A percentile compares a stretch with the other conserved stretches of the same genome.
These are phyloP conservation scores for Zaprionus capensis DNA, from an alignment of 1,140 invertebrate genomes.

Conservation along the genomic window DNA sequence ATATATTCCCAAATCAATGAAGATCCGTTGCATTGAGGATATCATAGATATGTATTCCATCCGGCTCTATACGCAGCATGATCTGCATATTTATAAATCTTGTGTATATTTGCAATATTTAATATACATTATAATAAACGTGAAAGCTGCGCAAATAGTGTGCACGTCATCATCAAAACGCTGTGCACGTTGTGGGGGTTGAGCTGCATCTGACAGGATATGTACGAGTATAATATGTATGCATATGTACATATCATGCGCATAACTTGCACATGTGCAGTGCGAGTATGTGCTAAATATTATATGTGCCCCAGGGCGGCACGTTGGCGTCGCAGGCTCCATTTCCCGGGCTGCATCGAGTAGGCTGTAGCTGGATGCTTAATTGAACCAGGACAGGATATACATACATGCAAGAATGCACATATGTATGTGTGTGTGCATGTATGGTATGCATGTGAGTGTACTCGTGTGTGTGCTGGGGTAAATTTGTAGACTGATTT, in stretches of 20 bases:
- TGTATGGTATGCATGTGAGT: not conserved
- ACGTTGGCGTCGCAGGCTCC: not conserved
- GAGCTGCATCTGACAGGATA: slow-evolving; percentile 2
- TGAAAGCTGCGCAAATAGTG: not conserved
- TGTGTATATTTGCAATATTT: too few relatives aligned
- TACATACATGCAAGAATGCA: not conserved
- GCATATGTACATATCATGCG: not conserved
- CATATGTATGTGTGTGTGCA: too few relatives aligned
- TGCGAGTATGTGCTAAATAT: not conserved
- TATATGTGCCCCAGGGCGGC: not conserved
- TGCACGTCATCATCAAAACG: not conserved
- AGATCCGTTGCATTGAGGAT: too few relatives aligned
- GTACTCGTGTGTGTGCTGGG: too few relatives aligned
- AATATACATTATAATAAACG: too few relatives aligned
- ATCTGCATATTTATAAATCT: too few relatives aligned
- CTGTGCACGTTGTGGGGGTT: slow-evolving; percentile 3
- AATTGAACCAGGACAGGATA: not conserved
- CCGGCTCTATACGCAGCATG: too few relatives aligned
- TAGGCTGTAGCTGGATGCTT: not conserved
- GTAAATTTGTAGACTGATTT: not conserved
- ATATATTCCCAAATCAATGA: too few relatives aligned
- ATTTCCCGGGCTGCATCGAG: not conserved
- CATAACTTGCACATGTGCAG: slow-evolving; percentile 1
- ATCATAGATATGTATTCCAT: too few relatives aligned
- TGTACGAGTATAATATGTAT: not conserved